Base-by-base conservation (phyloP, 2,888 invertebrate genomes). In the Melieria omissa region DNA sequence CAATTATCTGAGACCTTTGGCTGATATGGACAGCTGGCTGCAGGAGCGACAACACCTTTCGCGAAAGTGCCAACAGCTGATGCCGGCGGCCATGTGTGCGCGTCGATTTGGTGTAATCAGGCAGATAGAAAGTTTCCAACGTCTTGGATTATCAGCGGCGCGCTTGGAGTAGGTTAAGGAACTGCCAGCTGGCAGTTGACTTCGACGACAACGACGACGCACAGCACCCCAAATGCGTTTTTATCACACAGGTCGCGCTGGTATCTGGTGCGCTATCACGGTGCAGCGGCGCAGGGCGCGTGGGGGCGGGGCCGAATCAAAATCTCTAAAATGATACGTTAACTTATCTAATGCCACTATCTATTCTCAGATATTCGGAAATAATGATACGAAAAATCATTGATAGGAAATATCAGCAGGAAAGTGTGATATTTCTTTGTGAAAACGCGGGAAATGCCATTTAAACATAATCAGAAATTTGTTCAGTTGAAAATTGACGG, bases 341-440 rank as follows among this genome's bases (percentile, higher is more conserved):
- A 87, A 87, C 87, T 87, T 87, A 87, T 87, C 87, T 86, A 84
- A 83, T 84, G 82, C 82, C 85, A 86, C 85, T 87, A 87, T 87
- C 87, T 87, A 84, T 84, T 85, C 82, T 85, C 83, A 87, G 86
- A 86, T 87, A 87, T 86, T 86, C 85, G 85, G 74, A 78, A 78
- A 75, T 69, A 74, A 81, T 77, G 84, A 84, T 86, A 85, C 86
- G 82, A 82, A 86, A 84, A 83, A 82, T 81, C 81, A 80, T 78
- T 80, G 83, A 83, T 84, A 81, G 83, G 81, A 79, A 80, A 81
- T 81, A 84, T 84, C 83, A 83, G 83, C 79, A 72, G 73, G 73
- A 75, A 76, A 70, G 67, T 72, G 71, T 76, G 73, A 73, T 76
- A 72, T 74, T 71, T 63, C 70, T 65, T 71, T 71, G 49, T 70